These are phyloP conservation scores for Arothron firmamentum DNA, from an alignment of 2,113 vertebrate genomes.

Conservation along the genomic window DNA sequence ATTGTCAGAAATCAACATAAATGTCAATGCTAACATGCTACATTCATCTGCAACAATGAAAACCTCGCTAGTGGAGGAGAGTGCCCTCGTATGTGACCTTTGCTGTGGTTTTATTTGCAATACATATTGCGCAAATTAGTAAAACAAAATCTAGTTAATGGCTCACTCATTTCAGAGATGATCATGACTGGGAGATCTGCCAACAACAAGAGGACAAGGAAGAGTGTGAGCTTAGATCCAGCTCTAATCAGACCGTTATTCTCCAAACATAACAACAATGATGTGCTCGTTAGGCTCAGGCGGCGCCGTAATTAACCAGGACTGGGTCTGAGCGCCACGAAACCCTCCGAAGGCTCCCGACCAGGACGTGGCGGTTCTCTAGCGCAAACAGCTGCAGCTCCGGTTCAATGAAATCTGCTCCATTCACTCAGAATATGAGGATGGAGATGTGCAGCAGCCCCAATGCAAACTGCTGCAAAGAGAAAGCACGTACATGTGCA, in stretches of 20 bases:
- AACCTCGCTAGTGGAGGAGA: too few species aligned
- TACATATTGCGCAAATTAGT: too few species aligned
- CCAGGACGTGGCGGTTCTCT: constrained; percentile 46
- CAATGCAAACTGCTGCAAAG: too few species aligned
- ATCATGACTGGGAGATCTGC: constrained; percentile 17
- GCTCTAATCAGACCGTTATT: constrained; percentile 53
- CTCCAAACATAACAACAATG: constrained; percentile 35
- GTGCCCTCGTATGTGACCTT: too few species aligned
- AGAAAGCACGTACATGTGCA: constrained; percentile 11
- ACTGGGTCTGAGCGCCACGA: constrained; percentile 34
- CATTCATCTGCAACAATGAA: too few species aligned
- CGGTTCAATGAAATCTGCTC: constrained; percentile 54
- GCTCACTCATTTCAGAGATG: constrained; percentile 9
- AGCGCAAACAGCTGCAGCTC: constrained; percentile 46
- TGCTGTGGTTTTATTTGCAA: too few species aligned
- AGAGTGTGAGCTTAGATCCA: constrained; percentile 24
- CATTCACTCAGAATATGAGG: constrained; percentile 9
- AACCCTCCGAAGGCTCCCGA: constrained; percentile 45
- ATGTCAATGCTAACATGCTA: too few species aligned
- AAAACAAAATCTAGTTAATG: too few species aligned
- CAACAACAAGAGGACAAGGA: constrained; percentile 30
- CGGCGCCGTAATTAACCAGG: constrained; percentile 51
- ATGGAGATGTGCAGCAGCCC: too few species aligned
- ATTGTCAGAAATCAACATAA: too few species aligned
- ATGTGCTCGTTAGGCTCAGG: constrained; percentile 46